Base-by-base conservation (phyloP, 2,888 invertebrate genomes). In the Aspidiotus rigidus region DNA sequence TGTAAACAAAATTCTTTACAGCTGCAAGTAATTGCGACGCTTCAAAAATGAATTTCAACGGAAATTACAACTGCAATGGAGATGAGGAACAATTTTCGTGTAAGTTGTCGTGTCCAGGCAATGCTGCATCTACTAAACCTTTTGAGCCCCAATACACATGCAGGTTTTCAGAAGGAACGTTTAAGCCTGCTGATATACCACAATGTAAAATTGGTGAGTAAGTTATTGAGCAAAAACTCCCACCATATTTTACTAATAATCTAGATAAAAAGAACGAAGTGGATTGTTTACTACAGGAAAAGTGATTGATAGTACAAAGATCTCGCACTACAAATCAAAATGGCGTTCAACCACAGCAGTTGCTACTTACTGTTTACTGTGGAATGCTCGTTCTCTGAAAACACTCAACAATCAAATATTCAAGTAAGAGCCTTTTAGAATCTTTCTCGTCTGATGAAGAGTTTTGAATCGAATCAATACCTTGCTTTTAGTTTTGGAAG, bases 391-490 rank as follows among this genome's bases (percentile, higher is more conserved):
- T 15, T 91, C 92, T 78, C 87, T 87, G 74, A 89, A 90, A 77
- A 91, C 92, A 0, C 93, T 93, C 75, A 92, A 93, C 79, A 90
- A 90, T 8, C 83, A 84, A 74, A 83, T 91, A 61, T 87, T 84
- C 75, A 86, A 85, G 86, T 86, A 78, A 69, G 41, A 56, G 41
- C 41, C 16, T 16, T 57, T 3, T 11, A 2, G 13, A 15, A n/a
- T 17, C 16, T 56, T 10, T 55, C 49, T 53, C 53, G 49, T 28
- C 39, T 15, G 17, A 28, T 39, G 10, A 17, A 42, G 39, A 49
- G 11, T 11, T n/a, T n/a, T 49, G 49, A 49, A 49, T n/a, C 6
- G 3, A n/a, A 49, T 6, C 40, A 62, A 69, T 57, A 49, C 39
- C 41, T 71, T 73, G 53, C 66, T 75, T 81, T 74, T 77, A 90